Conservation (phyloP, 1,140 invertebrate genomes). For the Hormaphis cornu region DNA sequence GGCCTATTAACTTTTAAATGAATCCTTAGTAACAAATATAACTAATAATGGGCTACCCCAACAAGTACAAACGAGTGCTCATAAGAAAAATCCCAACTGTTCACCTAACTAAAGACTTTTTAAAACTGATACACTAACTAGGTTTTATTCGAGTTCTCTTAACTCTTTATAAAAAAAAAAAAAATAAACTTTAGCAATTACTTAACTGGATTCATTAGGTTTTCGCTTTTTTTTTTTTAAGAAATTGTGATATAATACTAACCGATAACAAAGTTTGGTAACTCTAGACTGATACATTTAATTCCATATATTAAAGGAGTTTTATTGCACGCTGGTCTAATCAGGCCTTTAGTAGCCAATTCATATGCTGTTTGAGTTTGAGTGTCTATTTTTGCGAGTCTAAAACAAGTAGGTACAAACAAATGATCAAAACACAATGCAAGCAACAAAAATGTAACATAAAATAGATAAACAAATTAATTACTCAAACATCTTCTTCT, state of each 20-base stretch:
- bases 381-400: slow-evolving; percentile 64
- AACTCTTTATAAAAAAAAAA: too few species aligned
- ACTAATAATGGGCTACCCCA: too few species aligned
- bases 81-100: too few species aligned
- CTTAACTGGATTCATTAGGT: too few species aligned
- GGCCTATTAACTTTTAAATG: too few species aligned
- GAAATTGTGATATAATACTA: slow-evolving; percentile 40
- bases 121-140: too few species aligned
- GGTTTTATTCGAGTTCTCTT: too few species aligned
- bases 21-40: too few species aligned
- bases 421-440: not conserved
- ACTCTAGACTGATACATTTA: slow-evolving; percentile 69
- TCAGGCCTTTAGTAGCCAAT: slow-evolving; percentile 63
- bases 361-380: slow-evolving; percentile 83
- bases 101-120: too few species aligned
- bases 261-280: slow-evolving; percentile 80
- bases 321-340: slow-evolving; percentile 59
- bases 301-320: slow-evolving; percentile 75
- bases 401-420: slow-evolving; percentile 40
- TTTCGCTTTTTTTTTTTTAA: too few species aligned
- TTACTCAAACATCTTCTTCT: slow-evolving; percentile 73
- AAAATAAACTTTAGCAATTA: too few species aligned
- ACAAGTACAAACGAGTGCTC: too few species aligned
- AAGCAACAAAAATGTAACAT: not conserved
- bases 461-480: slow-evolving; percentile 39